These are phyloP conservation scores for Belgica antarctica DNA, from an alignment of 2,888 invertebrate species.

Conservation along the genomic window DNA sequence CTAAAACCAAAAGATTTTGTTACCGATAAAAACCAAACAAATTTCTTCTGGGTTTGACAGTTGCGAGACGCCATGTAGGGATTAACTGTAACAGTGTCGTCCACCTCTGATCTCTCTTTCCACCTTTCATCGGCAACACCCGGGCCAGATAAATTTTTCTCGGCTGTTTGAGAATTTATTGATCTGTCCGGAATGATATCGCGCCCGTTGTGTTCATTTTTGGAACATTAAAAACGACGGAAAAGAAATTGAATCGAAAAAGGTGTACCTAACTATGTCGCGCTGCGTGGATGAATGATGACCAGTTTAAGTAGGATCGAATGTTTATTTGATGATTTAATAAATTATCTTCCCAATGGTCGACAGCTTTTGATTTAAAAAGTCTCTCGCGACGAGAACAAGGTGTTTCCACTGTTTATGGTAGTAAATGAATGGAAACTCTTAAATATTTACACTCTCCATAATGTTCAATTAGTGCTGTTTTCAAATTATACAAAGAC, in stretches of 20 bases:
- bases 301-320: constrained; percentile 23
- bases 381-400: constrained; percentile 15
- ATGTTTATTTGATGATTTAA: constrained; percentile 38
- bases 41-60: too few species aligned
- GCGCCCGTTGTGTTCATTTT: constrained; percentile 21
- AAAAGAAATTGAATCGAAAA: constrained; percentile 13
- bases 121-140: constrained; percentile 21
- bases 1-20: background rate
- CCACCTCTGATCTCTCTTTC: constrained; percentile 10
- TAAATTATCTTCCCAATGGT: constrained; percentile 30
- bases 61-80: background rate
- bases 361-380: background rate
- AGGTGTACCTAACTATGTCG: constrained; percentile 32
- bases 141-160: constrained; percentile 9
- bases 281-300: constrained; percentile 6
- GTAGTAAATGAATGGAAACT: background rate
- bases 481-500: constrained; percentile 2
- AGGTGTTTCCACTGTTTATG: constrained; percentile 27
- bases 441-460: constrained; percentile 38
- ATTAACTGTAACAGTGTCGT: background rate
- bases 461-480: constrained; percentile 37
- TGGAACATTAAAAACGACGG: constrained; percentile 1
- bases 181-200: constrained; percentile 22
- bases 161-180: constrained; percentile 13
- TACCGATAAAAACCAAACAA: background rate